phyloP scores from a whole-genome alignment of 2,113 vertebrate genomes.

The Apodemus sylvaticus region DNA sequence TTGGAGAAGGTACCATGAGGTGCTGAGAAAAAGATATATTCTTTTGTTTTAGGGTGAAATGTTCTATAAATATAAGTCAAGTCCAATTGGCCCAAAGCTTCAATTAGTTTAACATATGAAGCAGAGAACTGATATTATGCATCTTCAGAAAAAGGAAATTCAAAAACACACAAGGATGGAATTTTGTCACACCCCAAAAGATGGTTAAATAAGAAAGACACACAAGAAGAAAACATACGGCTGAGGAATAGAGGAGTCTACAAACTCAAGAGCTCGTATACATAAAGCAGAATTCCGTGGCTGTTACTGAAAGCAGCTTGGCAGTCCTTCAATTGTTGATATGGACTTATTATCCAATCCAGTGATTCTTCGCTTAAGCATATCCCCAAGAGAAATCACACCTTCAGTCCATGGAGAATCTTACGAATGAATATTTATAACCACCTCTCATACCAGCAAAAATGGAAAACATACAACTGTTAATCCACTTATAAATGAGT shows the following conservation, averaged over 20 bases:
- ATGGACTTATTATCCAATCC: background rate
- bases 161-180: background rate
- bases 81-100: too few species aligned
- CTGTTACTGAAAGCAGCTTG: background rate
- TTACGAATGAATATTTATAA: background rate
- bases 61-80: too few species aligned
- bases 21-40: too few species aligned
- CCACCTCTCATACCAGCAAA: background rate
- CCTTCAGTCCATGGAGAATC: background rate
- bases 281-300: background rate
- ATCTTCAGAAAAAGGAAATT: background rate
- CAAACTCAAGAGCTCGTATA: background rate
- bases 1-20: too few species aligned
- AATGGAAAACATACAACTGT: background rate
- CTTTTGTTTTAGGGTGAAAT: too few species aligned
- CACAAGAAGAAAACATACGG: background rate
- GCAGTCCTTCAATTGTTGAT: background rate
- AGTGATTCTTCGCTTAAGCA: background rate
- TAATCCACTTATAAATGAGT: background rate
- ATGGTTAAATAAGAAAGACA: background rate
- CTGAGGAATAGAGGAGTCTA: background rate
- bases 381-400: conserved; percentile 14
- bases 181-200: background rate
- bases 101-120: too few species aligned
- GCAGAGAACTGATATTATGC: background rate